Evolutionary conservation across 2,888 invertebrate species (phyloP), one percentile per base, ranked within the genome.

Genomic region (Pseudoips prasinana): DNA sequence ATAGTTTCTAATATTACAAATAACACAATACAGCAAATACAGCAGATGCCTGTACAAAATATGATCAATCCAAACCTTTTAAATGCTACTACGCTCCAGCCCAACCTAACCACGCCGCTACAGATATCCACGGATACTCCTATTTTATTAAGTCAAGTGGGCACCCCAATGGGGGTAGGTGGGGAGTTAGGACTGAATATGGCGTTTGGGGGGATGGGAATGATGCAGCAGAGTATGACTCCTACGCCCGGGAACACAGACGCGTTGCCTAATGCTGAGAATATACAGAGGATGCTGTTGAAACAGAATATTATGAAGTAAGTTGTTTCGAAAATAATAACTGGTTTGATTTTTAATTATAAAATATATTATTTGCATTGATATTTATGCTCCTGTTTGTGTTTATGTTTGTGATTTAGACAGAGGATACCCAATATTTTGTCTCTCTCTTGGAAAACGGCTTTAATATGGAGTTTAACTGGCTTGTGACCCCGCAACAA

Each of bases 281-380:
- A 87, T 44, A 81, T 89, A 23, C 87, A 89, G 57, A 66, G 88
- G 62, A 89, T 89, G 88, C 56, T 89, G 50, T 58, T 89, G 33
- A 89, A 89, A 33, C 89, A 89, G 58, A 89, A 88, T 56, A 86
- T 89, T 45, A 86, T 87, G 69, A 88, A 85, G 89, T 89, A 18
- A 81, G 84, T 73, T 22, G 4, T 7, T 3, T 18, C 6, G 18
- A 18, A n/a, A n/a, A n/a, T n/a, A n/a, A n/a, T n/a, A n/a, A n/a
- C n/a, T n/a, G n/a, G n/a, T n/a, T n/a, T n/a, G n/a, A n/a, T n/a
- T n/a, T 19, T 10, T 10, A 18, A 8, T 7, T 10, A 23, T 10
- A n/a, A 27, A 22, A 22, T 3, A 3, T n/a, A 3, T 22, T 22
- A n/a, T 9, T 18, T 8, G 7, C n/a, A n/a, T n/a, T n/a, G n/a